A percentile compares a stretch with the other conserved stretches of the same genome.
Evolutionary conservation across 2,113 vertebrate genomes (phyloP).

Genomic region (Rhea americana): DNA sequence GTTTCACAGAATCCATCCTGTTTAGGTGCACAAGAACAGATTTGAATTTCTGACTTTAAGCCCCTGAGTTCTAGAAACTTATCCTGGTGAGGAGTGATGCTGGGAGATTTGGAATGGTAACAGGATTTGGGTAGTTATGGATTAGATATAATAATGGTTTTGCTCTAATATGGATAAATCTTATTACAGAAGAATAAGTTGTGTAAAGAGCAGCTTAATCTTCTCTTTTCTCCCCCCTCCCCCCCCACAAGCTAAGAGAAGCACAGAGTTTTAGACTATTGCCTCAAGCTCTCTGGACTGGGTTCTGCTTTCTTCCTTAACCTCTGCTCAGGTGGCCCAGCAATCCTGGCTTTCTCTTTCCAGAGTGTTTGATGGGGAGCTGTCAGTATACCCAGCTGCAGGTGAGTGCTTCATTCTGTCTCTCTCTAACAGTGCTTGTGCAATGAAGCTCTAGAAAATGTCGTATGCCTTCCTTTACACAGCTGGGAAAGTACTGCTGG

Average conservation of each 20-base stretch:
- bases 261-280: neutral
- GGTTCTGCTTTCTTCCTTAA: constrained; percentile 71
- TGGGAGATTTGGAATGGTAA: constrained; percentile 7
- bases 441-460: neutral
- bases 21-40: neutral
- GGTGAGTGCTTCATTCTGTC: constrained; percentile 62
- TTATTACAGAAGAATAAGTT: constrained; percentile 18
- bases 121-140: neutral
- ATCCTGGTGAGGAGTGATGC: neutral
- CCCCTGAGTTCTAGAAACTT: neutral
- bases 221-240: neutral
- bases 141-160: constrained; percentile 28
- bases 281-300: neutral
- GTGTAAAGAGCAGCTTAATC: constrained; percentile 23
- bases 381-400: constrained; percentile 95
- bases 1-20: neutral
- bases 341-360: constrained; percentile 90
- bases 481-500: neutral
- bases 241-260: neutral
- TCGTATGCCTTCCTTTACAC: too few species aligned
- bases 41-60: constrained; percentile 19
- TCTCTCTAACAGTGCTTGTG: neutral
- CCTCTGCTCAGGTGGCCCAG: constrained; percentile 86
- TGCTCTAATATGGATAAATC: constrained; percentile 19
- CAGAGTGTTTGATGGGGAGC: constrained; percentile 92